Evolutionary conservation across 2,888 invertebrate species (phyloP).

Genomic region (Pandemis corylana): DNA sequence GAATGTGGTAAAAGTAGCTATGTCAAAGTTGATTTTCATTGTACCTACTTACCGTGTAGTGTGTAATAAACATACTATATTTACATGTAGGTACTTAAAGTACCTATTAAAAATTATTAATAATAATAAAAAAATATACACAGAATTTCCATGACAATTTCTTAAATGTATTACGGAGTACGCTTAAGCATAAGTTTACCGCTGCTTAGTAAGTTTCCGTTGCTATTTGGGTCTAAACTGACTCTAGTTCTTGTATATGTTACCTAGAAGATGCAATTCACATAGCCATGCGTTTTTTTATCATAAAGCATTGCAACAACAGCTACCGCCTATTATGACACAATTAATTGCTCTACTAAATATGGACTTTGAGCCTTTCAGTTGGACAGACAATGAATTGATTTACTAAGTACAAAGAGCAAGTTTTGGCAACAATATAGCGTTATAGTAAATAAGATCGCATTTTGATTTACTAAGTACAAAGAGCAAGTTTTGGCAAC

Average conservation of each 20-base stretch:
- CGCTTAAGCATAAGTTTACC: too few species aligned
- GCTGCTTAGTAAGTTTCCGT: too few species aligned
- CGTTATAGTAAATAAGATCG: too few species aligned
- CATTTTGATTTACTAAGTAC: constrained; percentile 22
- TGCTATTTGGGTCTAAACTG: background rate
- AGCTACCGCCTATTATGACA: constrained; percentile 24
- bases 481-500: constrained; percentile 22
- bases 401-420: constrained; percentile 26
- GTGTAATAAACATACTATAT: too few species aligned
- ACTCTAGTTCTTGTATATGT: background rate
- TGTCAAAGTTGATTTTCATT: background rate
- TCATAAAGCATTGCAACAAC: constrained; percentile 22
- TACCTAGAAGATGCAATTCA: background rate
- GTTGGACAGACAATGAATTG: constrained; percentile 26
- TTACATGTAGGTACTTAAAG: too few species aligned
- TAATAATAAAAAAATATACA: too few species aligned
- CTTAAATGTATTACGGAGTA: too few species aligned
- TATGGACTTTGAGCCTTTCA: constrained; percentile 27
- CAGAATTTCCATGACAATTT: too few species aligned
- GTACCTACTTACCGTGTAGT: too few species aligned
- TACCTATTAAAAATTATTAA: too few species aligned
- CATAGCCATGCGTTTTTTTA: constrained; percentile 17
- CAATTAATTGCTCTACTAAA: constrained; percentile 32
- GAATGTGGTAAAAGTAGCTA: background rate
- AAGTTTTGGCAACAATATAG: constrained; percentile 3